Conservation (phyloP, 1,140 invertebrate genomes). For the Cyphomyrmex costatus region DNA sequence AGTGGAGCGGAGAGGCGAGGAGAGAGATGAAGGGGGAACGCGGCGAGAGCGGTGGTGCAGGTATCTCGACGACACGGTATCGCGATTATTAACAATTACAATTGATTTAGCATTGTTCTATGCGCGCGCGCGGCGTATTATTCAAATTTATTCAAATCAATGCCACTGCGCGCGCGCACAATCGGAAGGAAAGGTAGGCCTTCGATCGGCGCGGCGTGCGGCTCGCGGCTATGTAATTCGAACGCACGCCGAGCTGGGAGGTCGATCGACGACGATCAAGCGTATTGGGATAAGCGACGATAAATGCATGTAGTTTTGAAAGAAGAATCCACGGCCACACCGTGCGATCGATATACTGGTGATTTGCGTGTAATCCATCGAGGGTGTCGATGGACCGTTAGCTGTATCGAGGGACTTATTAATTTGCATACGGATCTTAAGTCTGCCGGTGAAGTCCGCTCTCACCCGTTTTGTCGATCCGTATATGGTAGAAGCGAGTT, state of each 20-base stretch:
- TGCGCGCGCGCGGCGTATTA: constrained; percentile 73
- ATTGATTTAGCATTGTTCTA: constrained; percentile 81
- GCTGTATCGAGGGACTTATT: constrained; percentile 65
- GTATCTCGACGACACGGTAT: constrained; percentile 70
- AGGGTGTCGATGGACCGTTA: constrained; percentile 69
- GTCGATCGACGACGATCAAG: not conserved
- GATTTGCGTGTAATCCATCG: constrained; percentile 31
- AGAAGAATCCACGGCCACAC: not conserved
- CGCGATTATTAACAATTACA: constrained; percentile 84
- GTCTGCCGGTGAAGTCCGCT: constrained; percentile 23
- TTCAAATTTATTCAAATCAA: constrained; percentile 83
- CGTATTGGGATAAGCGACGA: not conserved
- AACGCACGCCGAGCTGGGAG: constrained; percentile 25
- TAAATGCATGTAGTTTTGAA: not conserved
- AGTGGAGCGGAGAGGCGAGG: constrained; percentile 44
- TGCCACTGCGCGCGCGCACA: constrained; percentile 41
- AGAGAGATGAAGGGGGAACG: constrained; percentile 23
- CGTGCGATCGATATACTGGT: not conserved
- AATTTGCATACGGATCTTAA: constrained; percentile 73
- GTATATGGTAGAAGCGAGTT: constrained; percentile 68
- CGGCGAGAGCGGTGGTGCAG: not conserved
- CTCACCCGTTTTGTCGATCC: constrained; percentile 43
- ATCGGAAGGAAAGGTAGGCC: constrained; percentile 28
- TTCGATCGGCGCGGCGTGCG: constrained; percentile 11
- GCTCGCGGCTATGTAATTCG: not conserved